These are phyloP conservation scores for Ispidina picta DNA, from an alignment of 2,797 vertebrate species.

Conservation along the genomic window DNA sequence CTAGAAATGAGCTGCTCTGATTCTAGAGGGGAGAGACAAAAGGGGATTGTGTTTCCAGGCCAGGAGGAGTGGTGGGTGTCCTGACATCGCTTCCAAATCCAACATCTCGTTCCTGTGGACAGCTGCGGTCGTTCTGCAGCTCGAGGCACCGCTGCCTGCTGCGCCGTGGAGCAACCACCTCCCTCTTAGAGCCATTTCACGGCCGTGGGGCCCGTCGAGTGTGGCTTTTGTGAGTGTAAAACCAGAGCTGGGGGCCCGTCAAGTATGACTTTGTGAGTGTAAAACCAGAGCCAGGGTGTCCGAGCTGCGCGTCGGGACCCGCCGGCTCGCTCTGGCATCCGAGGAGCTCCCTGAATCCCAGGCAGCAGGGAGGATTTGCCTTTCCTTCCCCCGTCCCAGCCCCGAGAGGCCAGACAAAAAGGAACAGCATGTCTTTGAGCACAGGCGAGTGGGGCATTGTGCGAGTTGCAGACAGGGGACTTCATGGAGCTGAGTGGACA, in stretches of 20 bases:
- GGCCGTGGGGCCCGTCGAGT: background rate
- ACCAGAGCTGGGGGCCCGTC: too few species aligned
- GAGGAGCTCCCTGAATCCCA: background rate
- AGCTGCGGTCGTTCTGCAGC: background rate
- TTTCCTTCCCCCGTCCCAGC: conserved; percentile 3
- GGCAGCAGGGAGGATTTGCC: conserved; percentile 41
- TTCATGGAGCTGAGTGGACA: conserved; percentile 74
- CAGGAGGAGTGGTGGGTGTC: background rate
- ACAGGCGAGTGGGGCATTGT: conserved; percentile 74
- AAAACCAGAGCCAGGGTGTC: background rate
- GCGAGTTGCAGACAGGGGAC: conserved; percentile 72
- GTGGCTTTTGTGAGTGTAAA: too few species aligned
- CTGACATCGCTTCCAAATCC: background rate
- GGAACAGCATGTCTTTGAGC: conserved; percentile 72
- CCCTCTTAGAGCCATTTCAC: fast-evolving
- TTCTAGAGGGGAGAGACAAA: background rate
- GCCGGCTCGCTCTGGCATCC: background rate
- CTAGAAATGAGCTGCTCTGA: background rate
- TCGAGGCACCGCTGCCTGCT: background rate
- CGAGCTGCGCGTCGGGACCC: background rate
- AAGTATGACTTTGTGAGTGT: background rate
- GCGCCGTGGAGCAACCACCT: background rate
- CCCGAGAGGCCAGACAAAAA: conserved; percentile 74
- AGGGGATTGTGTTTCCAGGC: background rate
- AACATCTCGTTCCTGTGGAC: background rate